Base-by-base conservation (phyloP, 92 coral and sea anemone species). In the Anthopleura xanthogrammica region DNA sequence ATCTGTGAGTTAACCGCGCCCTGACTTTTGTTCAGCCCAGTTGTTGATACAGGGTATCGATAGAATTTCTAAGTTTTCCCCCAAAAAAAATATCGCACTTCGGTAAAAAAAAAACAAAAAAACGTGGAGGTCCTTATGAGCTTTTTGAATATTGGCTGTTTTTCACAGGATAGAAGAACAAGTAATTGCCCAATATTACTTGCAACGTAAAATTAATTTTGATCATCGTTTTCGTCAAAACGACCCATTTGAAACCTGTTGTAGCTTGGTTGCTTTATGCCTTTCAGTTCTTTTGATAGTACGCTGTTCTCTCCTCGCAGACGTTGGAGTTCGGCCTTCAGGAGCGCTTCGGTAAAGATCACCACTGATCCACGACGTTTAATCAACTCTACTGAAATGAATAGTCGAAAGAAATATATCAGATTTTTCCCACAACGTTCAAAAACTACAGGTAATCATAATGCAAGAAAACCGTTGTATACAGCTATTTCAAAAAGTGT, bases 281-380 rank as follows among this genome's bases (percentile, higher is more conserved):
- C 76, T 6, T 41, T 87, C 12, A 82, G 65, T 77, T 58, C 79
- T 55, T 17, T 78, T 19, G 36, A 48, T 13, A 83, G 65, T 52
- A 19, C 75, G 12, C 58, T 16, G 41, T 83, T 83, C 65, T 87
- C 90, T 83, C 64, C 29, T 71, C 73, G 77, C 20, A 87, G 79
- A 16, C 62, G 77, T 19, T 87, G 86, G 12, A 87, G 77, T 55
- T 87, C 87, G 54, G 81, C 43, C 55, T 82, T 78, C 16, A 87
- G 24, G 42, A 82, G 79, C 4, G 58, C 73, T 77, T 87, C 90
- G 2, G 84, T 41, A 65, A 78, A 83, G 22, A 75, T 65, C 5
- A 52, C 83, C 7, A 16, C 72, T 1, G 83, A 65, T 64, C 84
- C 64, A 39, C 84, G 77, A 20, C 76, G 68, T 29, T 24, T 66